A percentile compares a stretch with the other conserved stretches of the same genome.
Conservation (phyloP, 2,113 vertebrate genomes). For the Aythya baeri region DNA sequence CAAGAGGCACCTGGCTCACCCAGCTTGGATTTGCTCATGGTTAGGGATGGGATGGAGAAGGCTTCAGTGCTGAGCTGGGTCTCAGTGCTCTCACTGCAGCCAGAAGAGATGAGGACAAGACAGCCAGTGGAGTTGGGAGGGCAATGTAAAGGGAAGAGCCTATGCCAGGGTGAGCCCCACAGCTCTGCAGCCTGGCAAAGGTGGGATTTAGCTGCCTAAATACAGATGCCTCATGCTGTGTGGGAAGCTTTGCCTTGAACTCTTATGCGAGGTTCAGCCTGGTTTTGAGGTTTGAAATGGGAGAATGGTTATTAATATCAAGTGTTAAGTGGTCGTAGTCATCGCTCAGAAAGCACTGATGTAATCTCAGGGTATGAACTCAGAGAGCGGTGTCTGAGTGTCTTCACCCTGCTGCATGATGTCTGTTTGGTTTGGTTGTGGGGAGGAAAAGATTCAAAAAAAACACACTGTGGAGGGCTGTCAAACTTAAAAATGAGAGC, state of each 20-base stretch:
- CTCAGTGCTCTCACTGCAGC: not conserved
- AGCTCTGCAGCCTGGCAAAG: not conserved
- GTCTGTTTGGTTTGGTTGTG: not conserved
- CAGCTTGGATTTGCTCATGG: not conserved
- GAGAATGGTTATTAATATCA: not conserved
- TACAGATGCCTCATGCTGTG: not conserved
- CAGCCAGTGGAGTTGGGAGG: not conserved
- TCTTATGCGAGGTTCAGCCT: not conserved
- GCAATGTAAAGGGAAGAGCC: not conserved
- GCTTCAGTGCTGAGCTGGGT: not conserved
- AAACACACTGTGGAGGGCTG: not conserved
- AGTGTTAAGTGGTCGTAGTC: not conserved
- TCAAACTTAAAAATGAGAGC: not conserved
- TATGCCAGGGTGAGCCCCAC: not conserved
- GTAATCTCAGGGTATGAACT: not conserved
- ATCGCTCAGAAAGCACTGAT: not conserved
- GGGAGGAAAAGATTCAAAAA: not conserved
- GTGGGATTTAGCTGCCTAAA: not conserved
- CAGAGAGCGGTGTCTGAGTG: not conserved
- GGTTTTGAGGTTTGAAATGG: not conserved
- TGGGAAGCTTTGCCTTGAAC: not conserved
- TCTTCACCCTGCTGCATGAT: not conserved
- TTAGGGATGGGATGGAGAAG: not conserved
- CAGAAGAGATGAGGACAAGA: not conserved
- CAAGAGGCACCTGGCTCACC: not conserved